Conservation (phyloP, 2,113 vertebrate species). For the Eptesicus fuscus region DNA sequence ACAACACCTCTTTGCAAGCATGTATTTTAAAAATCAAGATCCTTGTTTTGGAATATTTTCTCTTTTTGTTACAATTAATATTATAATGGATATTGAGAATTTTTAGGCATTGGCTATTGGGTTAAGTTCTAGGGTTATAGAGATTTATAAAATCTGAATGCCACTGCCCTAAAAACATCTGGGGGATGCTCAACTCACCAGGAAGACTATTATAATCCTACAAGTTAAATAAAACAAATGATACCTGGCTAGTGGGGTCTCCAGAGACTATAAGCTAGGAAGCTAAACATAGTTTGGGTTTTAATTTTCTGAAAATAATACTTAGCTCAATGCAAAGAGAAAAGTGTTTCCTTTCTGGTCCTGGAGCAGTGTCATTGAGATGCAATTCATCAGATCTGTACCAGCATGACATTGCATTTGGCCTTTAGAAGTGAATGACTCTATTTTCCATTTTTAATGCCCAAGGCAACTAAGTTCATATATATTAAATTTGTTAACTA, state of each 20-base stretch:
- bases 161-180: background rate
- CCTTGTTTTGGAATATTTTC: background rate
- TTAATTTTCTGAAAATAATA: conserved; percentile 42
- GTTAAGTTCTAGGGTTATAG: background rate
- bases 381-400: background rate
- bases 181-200: background rate
- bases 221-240: conserved; percentile 16
- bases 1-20: background rate
- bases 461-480: background rate
- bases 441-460: conserved; percentile 13
- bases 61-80: background rate
- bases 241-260: background rate
- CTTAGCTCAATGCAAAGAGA: background rate
- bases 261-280: background rate
- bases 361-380: background rate
- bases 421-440: background rate
- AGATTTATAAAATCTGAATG: background rate
- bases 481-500: background rate
- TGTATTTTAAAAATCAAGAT: background rate
- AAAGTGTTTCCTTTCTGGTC: background rate
- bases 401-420: background rate
- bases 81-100: background rate
- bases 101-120: background rate
- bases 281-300: background rate
- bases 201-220: background rate